Evolutionary conservation across 2,113 vertebrate genomes (phyloP), one percentile per base, ranked within the genome.

Genomic region (Montifringilla adamsi): DNA sequence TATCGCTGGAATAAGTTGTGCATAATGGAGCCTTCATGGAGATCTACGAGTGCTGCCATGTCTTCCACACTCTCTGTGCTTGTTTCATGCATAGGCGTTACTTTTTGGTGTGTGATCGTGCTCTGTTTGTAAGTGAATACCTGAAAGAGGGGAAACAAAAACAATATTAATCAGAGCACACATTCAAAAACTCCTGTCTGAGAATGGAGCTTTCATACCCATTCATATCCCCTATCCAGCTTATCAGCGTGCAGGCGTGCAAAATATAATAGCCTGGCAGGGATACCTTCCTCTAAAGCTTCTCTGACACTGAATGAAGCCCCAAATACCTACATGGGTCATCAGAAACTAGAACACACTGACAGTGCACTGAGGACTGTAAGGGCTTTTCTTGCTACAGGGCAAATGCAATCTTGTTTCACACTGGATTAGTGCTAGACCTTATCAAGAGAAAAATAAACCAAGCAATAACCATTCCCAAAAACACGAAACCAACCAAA

Each of bases 111-210:
- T 35, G 98, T 99, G 68, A 99, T 98, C 0, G 99, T 98, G 81
- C 98, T 99, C 98, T 99, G 99, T 96, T 99, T 99, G 33, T 99
- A 99, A 28, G 99, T 99, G 98, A 99, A 99, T 59, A 99, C 99
- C 99, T 99, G 96, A 56, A 66, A 58, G 80, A 66, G 9, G 12
- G 31, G 21, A 67, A 89, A 77, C 8, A 69, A 76, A 79, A 22
- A 17, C n/a, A 68, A 6, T 15, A n/a, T 6, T 39, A 21, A 74
- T 75, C 63, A 90, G 59, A 81, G 33, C 21, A 81, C 24, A 50
- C 14, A n/a, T 44, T 90, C 21, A 88, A 31, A 85, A 80, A 27
- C 4, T 52, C 22, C 23, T 17, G 13, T 24, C 21, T 53, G 17
- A 67, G 41, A 73, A 83, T 0, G 0, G 17, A 90, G 72, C 9